phyloP scores from a whole-genome alignment of 92 coral and sea anemone genomes.

The Zoanthus sociatus region DNA sequence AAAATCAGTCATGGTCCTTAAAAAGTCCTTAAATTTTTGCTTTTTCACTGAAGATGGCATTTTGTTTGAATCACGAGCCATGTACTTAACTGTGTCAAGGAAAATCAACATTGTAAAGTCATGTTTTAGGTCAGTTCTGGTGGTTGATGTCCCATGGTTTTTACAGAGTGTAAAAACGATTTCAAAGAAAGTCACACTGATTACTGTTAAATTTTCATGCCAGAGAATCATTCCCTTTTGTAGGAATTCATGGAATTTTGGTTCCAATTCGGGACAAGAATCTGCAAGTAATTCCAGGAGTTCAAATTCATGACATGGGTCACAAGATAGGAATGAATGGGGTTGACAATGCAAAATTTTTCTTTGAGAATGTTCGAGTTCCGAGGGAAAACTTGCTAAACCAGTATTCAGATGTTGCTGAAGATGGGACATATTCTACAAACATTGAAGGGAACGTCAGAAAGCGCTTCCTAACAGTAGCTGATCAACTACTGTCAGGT shows the following conservation, averaged over 20 bases:
- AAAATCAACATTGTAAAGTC: too few relatives aligned
- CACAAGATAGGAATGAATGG: constrained; percentile 91
- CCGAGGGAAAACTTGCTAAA: constrained; percentile 87
- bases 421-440: constrained; percentile 82
- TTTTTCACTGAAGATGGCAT: too few relatives aligned
- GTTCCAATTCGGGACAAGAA: constrained; percentile 82
- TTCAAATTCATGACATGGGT: constrained; percentile 88
- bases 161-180: too few relatives aligned
- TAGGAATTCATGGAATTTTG: constrained; percentile 85
- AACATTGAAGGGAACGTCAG: constrained; percentile 74
- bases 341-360: constrained; percentile 88
- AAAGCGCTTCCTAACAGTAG: constrained; percentile 85
- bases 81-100: too few relatives aligned
- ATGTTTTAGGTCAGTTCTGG: too few relatives aligned
- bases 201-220: not conserved
- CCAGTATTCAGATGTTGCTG: constrained; percentile 81
- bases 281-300: constrained; percentile 77
- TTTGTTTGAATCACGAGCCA: too few relatives aligned
- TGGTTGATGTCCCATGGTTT: too few relatives aligned
- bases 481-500: constrained; percentile 84
- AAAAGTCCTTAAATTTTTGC: too few relatives aligned
- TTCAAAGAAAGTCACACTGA: too few relatives aligned
- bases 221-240: not conserved
- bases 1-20: too few relatives aligned
- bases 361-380: constrained; percentile 82